Evolutionary conservation across 1,140 invertebrate species (phyloP), one percentile per base, ranked within the genome.

Genomic region (Drosophila tropicalis): DNA sequence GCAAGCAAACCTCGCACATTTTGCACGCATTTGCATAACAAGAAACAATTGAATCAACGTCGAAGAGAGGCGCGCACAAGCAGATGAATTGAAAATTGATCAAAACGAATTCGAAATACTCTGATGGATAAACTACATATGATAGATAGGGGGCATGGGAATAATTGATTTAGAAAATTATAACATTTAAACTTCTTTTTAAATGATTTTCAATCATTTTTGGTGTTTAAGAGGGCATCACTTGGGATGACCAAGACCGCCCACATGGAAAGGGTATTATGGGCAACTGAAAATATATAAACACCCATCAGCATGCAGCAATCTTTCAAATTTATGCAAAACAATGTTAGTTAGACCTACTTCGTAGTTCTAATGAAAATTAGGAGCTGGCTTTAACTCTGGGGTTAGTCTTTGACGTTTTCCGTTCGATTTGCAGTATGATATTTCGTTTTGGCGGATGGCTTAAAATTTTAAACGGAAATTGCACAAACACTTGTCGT

Each of bases 21-120:
- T 83, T 89, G 68, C 77, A 89, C 80, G 85, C 84, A 89, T 89
- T 89, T 89, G 84, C 84, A 89, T 89, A 89, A 89, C 83, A 65
- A 79, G 83, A 70, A 79, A 79, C 69, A 58, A 58, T 58, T 58
- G 54, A 51, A 51, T 51, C 44, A 47, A 47, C 44, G 32, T 36
- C 58, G 64, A 34, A 15, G 25, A 19, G 12, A 39, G 36, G 36
- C 36, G 34, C 3, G 19, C 3, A 58, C 6, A 9, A n/a, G 15
- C n/a, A 47, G 2, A 25, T 25, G 4, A 25, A 25, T 15, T 29
- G 10, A 13, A 57, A 12, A 17, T 4, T 6, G 5, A 51, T 10
- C 44, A 51, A 10, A 34, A 22, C 65, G 62, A 81, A 10, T 32
- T 5, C 39, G 51, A 22, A 44, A 79, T 87, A 86, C 79, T 7